phyloP scores from a whole-genome alignment of 1,140 invertebrate species.

The Chironomus tepperi region DNA sequence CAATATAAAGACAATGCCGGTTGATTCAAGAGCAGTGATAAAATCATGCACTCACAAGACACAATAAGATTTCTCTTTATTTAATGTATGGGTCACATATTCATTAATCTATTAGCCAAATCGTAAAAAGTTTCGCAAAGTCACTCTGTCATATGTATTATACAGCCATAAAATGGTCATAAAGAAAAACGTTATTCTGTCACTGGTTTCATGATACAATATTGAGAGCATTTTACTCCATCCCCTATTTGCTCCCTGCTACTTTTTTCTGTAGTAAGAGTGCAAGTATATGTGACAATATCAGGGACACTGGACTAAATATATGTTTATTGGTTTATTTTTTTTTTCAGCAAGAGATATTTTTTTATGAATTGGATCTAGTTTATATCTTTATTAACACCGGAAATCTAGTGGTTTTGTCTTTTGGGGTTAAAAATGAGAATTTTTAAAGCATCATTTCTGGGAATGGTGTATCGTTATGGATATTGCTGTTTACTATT shows the following conservation, averaged over 20 bases:
- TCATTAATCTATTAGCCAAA: conserved; percentile 14
- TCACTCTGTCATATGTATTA: conserved; percentile 6
- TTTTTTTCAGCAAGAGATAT: too few species aligned
- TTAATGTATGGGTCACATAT: conserved; percentile 10
- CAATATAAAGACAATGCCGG: neutral
- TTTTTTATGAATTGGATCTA: too few species aligned
- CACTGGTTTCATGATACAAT: neutral
- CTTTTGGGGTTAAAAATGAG: too few species aligned
- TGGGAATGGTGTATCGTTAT: too few species aligned
- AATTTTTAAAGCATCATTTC: too few species aligned
- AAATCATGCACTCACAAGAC: neutral
- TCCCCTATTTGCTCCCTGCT: neutral
- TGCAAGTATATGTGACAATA: neutral
- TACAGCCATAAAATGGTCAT: neutral
- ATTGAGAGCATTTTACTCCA: neutral
- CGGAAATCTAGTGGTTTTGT: too few species aligned
- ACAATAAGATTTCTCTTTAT: neutral
- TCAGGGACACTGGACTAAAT: neutral
- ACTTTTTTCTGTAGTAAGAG: neutral
- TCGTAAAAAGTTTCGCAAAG: neutral
- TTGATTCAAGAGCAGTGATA: neutral
- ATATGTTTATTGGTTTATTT: neutral
- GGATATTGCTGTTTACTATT: too few species aligned
- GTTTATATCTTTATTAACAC: too few species aligned
- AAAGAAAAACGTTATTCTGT: neutral